phyloP scores from a whole-genome alignment of 2,113 vertebrate species.

The Notothenia coriiceps region DNA sequence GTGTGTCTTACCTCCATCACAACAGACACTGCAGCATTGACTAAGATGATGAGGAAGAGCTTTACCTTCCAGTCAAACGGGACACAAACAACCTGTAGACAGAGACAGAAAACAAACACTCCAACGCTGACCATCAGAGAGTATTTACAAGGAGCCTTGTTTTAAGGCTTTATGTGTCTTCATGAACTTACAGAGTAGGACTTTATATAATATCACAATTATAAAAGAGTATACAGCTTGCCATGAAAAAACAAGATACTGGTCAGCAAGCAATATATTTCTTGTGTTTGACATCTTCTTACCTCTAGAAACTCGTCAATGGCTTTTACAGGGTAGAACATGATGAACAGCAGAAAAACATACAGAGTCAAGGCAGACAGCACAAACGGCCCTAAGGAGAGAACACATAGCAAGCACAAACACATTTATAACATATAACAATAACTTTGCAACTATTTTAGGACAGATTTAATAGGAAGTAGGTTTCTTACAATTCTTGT shows the following conservation, averaged over 20 bases:
- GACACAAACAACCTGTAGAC: constrained; percentile 91
- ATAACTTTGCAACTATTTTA: neutral
- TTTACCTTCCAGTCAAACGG: constrained; percentile 90
- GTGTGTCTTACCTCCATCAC: constrained; percentile 91
- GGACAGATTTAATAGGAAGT: neutral
- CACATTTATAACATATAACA: neutral
- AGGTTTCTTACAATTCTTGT: constrained; percentile 91
- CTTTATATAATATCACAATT: constrained; percentile 1
- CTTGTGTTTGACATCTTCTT: constrained; percentile 48
- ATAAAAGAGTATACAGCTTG: neutral
- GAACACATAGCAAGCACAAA: neutral
- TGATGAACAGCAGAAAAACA: constrained; percentile 88
- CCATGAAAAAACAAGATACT: neutral
- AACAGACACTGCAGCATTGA: constrained; percentile 88
- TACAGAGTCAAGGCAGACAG: constrained; percentile 75
- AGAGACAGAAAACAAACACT: constrained; percentile 28
- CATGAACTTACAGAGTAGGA: neutral
- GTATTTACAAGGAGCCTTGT: neutral
- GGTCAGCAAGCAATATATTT: neutral
- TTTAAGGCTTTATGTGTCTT: neutral
- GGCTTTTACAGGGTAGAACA: constrained; percentile 88
- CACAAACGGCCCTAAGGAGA: constrained; percentile 82
- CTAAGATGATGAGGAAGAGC: constrained; percentile 87
- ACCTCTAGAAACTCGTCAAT: constrained; percentile 90
- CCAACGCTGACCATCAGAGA: neutral